Conservation (phyloP, 2,797 vertebrate species). For the Australoheros facetus region DNA sequence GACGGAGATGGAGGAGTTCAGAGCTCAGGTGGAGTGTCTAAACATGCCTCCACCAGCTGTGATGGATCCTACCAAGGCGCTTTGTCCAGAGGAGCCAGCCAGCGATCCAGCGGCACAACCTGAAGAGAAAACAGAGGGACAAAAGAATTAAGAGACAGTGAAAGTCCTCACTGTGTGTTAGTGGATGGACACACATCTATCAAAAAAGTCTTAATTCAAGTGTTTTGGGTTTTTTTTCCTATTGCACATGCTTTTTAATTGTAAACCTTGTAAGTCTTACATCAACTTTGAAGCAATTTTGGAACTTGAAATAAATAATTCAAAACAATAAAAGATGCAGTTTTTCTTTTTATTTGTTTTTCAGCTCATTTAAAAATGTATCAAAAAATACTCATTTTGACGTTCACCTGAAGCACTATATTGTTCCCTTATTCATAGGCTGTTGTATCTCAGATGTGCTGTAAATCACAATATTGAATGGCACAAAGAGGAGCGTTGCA, state of each 20-base stretch:
- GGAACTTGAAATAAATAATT: neutral
- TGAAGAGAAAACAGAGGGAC: neutral
- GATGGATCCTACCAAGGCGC: slow-evolving; percentile 47
- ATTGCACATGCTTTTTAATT: neutral
- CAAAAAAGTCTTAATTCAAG: neutral
- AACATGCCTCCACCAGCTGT: slow-evolving; percentile 42
- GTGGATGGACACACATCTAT: neutral
- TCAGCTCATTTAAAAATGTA: neutral
- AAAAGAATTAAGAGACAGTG: neutral
- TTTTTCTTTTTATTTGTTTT: neutral
- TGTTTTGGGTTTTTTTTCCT: neutral
- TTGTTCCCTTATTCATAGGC: neutral
- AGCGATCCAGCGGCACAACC: neutral
- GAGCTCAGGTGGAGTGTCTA: slow-evolving; percentile 48
- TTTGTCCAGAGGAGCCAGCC: slow-evolving; percentile 28
- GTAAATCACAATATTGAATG: too few species aligned
- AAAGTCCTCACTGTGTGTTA: neutral
- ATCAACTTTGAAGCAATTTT: neutral
- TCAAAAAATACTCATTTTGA: neutral
- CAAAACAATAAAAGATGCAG: too few species aligned
- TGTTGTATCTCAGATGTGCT: neutral
- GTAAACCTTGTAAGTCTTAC: neutral
- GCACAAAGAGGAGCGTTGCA: too few species aligned
- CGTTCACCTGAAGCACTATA: too few species aligned
- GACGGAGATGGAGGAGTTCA: slow-evolving; percentile 49